Conservation (phyloP, 2,113 vertebrate species). For the Xiphophorus maculatus region DNA sequence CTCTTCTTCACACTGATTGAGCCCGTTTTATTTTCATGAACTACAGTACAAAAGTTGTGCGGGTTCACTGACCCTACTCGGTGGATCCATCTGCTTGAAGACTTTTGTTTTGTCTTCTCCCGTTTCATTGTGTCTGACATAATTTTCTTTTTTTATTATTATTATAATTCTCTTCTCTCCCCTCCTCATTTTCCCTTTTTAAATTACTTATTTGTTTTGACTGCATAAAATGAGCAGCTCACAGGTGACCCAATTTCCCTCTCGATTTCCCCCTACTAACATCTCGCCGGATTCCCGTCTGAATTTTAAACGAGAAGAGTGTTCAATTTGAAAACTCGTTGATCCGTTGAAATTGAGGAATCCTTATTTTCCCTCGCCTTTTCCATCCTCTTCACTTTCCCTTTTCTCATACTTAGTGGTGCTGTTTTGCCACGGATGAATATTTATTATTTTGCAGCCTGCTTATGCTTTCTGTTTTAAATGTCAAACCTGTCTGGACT, state of each 20-base stretch:
- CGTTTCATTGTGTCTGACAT: slow-evolving; percentile 11
- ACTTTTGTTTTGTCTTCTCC: neutral
- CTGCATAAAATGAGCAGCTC: slow-evolving; percentile 57
- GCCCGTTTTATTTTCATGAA: slow-evolving; percentile 32
- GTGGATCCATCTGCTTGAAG: neutral
- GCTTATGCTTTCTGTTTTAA: slow-evolving; percentile 32
- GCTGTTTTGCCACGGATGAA: slow-evolving; percentile 14
- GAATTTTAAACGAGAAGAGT: slow-evolving; percentile 70
- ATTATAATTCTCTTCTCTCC: slow-evolving; percentile 18
- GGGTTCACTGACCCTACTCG: neutral
- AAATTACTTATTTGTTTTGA: slow-evolving; percentile 68
- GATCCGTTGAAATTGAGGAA: slow-evolving; percentile 52
- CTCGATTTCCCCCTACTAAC: slow-evolving; percentile 70
- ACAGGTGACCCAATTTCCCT: slow-evolving; percentile 70
- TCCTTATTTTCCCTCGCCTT: neutral
- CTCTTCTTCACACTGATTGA: slow-evolving; percentile 34
- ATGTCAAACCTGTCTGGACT: slow-evolving; percentile 50
- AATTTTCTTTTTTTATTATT: slow-evolving; percentile 21
- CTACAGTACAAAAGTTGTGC: slow-evolving; percentile 17
- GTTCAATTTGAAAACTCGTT: slow-evolving; percentile 65
- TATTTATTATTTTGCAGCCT: slow-evolving; percentile 41
- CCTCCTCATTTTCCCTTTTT: slow-evolving; percentile 18
- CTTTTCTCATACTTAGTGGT: slow-evolving; percentile 1
- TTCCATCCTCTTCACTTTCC: neutral
- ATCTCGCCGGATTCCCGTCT: slow-evolving; percentile 48